Percentiles rank a stretch among this genome's conserved stretches.
Conservation (phyloP, 2,888 invertebrate species). For the Augiades crinisus region DNA sequence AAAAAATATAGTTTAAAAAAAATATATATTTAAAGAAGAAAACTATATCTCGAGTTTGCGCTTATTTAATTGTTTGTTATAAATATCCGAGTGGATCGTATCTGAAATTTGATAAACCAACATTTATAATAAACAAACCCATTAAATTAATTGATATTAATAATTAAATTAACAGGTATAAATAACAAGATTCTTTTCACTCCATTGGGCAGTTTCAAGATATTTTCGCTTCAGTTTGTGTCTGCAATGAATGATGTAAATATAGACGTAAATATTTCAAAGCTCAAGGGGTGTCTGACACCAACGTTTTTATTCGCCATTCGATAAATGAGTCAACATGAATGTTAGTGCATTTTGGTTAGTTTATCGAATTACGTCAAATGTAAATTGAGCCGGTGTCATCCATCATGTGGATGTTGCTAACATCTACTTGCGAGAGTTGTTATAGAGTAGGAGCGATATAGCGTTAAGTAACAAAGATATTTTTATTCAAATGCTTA, state of each 20-base stretch:
- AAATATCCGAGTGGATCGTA: too few relatives aligned
- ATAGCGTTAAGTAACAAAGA: background rate
- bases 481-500: background rate
- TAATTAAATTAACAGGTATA: too few relatives aligned
- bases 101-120: too few relatives aligned
- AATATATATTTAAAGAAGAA: too few relatives aligned
- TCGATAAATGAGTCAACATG: conserved; percentile 56
- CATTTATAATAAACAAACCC: too few relatives aligned
- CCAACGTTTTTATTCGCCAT: conserved; percentile 22
- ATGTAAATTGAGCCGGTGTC: conserved; percentile 58
- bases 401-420: conserved; percentile 64
- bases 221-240: too few relatives aligned
- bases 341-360: conserved; percentile 71
- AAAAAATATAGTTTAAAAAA: too few relatives aligned
- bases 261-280: conserved; percentile 7
- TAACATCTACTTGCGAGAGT: background rate
- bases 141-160: too few relatives aligned
- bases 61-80: too few relatives aligned
- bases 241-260: conserved; percentile 17
- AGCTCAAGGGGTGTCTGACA: conserved; percentile 20
- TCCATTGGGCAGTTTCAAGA: too few relatives aligned
- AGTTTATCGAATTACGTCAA: conserved; percentile 71
- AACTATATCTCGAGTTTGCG: too few relatives aligned
- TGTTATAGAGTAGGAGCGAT: background rate
- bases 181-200: too few relatives aligned